Conservation (phyloP, 2,797 vertebrate genomes). For the Brachyalestes nurse region DNA sequence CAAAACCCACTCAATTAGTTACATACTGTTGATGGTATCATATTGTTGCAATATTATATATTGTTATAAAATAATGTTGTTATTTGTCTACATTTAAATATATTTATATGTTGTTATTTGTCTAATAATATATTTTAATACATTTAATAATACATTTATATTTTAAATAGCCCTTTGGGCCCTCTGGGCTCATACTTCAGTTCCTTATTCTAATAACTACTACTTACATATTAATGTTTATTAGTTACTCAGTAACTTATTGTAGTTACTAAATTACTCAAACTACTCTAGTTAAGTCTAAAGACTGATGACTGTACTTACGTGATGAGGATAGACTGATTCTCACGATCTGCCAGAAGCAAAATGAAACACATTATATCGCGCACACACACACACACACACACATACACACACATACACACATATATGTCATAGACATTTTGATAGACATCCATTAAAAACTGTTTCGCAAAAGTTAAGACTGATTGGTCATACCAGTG, state of each 20-base stretch:
- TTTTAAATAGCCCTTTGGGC: too few species aligned
- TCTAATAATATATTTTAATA: too few species aligned
- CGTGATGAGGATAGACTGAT: conserved; percentile 81
- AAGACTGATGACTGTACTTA: conserved; percentile 30
- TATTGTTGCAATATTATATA: too few species aligned
- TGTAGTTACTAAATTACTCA: too few species aligned
- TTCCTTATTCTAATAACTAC: neutral
- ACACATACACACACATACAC: too few species aligned
- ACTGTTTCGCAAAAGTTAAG: neutral
- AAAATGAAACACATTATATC: neutral
- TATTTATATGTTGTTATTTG: too few species aligned
- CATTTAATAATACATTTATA: too few species aligned
- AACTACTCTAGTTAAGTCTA: too few species aligned
- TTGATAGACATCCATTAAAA: neutral
- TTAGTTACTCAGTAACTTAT: neutral
- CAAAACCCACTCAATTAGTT: neutral
- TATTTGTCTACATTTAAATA: neutral
- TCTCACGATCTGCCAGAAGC: conserved; percentile 73
- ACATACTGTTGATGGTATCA: neutral
- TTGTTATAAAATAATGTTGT: neutral
- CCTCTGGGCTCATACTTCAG: neutral
- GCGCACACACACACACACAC: neutral
- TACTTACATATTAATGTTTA: neutral
- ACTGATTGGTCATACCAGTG: conserved; percentile 40
- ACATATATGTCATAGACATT: neutral